Conservation (phyloP, 1,140 invertebrate genomes). For the Drosophila malerkotliana region DNA sequence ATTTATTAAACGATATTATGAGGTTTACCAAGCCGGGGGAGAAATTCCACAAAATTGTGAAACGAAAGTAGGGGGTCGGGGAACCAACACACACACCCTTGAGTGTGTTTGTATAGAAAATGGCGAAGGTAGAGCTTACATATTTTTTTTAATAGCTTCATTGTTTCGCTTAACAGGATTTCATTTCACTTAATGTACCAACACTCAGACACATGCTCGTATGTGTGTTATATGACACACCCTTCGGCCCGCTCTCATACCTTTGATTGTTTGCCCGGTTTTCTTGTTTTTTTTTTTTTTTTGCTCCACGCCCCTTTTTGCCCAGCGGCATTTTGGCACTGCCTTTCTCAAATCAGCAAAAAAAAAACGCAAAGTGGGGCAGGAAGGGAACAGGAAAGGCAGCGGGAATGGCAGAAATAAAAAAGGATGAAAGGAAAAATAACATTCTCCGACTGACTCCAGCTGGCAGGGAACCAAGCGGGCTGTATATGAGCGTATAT, state of each 20-base stretch:
- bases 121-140: slow-evolving; percentile 14
- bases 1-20: slow-evolving; percentile 82
- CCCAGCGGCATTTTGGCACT: slow-evolving; percentile 69
- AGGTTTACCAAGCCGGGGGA: slow-evolving; percentile 57
- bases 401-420: slow-evolving; percentile 5
- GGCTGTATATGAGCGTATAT: slow-evolving; percentile 24
- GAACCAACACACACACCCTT: slow-evolving; percentile 3
- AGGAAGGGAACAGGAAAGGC: slow-evolving; percentile 15
- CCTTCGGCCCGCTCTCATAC: slow-evolving; percentile 1
- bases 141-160: slow-evolving; percentile 78
- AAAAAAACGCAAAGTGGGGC: slow-evolving; percentile 19
- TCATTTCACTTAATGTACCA: slow-evolving; percentile 76
- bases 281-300: slow-evolving; percentile 58
- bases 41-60: slow-evolving; percentile 27
- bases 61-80: slow-evolving; percentile 1
- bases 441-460: slow-evolving; percentile 47
- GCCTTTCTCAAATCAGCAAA: slow-evolving; percentile 54
- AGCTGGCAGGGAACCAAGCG: slow-evolving; percentile 18
- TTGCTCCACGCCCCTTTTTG: slow-evolving; percentile 20
- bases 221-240: slow-evolving; percentile 31
- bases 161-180: slow-evolving; percentile 79
- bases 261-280: slow-evolving; percentile 60
- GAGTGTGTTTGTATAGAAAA: not conserved
- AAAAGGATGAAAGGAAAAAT: slow-evolving; percentile 46
- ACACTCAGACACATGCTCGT: slow-evolving; percentile 21